Conservation (phyloP, 2,797 vertebrate species). For the Pseudocheirus occidentalis region DNA sequence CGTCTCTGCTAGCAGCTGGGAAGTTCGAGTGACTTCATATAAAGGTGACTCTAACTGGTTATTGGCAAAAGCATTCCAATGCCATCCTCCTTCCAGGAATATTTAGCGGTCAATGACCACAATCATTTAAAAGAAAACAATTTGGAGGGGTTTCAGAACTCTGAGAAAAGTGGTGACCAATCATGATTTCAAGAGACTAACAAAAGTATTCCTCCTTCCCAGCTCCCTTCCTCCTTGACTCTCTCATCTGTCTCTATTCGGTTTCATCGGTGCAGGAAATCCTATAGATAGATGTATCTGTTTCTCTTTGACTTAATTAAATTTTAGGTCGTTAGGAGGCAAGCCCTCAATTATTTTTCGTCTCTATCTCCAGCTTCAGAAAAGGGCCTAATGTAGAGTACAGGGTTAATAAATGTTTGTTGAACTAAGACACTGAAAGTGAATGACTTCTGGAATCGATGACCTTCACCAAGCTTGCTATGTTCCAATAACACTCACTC, state of each 20-base stretch:
- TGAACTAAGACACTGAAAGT: background rate
- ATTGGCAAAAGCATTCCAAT: background rate
- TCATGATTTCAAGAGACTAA: background rate
- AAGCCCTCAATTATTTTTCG: background rate
- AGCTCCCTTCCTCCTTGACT: background rate
- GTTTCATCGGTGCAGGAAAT: background rate
- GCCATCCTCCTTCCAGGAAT: background rate
- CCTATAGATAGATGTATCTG: background rate
- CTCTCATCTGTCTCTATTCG: background rate
- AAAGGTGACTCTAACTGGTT: background rate
- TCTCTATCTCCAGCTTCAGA: background rate
- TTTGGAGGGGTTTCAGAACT: background rate
- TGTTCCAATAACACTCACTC: background rate
- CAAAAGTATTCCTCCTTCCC: background rate
- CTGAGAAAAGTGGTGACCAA: background rate
- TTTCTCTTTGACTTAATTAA: background rate
- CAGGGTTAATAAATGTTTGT: background rate
- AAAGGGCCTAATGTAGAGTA: background rate
- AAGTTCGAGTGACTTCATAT: background rate
- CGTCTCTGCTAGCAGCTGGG: background rate
- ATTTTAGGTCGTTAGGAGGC: background rate
- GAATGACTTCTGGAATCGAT: background rate
- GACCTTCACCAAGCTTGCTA: background rate
- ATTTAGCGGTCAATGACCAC: background rate
- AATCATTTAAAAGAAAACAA: background rate